A percentile compares a stretch with the other conserved stretches of the same genome.
These are phyloP conservation scores for Hyposmocoma kahamanoa DNA, from an alignment of 1,140 invertebrate species.

Conservation along the genomic window DNA sequence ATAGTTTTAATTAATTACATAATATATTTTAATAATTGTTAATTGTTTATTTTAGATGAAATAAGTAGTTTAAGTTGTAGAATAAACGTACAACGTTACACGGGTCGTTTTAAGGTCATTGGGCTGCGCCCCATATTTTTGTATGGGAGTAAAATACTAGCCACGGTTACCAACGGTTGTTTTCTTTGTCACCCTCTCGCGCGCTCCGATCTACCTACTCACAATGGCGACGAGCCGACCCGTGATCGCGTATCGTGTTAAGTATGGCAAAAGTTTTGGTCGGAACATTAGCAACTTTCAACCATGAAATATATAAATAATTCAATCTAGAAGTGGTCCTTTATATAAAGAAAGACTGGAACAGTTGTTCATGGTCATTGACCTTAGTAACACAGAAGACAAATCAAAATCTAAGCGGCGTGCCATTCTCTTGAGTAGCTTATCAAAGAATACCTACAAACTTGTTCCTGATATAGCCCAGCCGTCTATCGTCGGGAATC, in stretches of 20 bases:
- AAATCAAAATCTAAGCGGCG: not conserved
- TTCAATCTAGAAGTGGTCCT: not conserved
- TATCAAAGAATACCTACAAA: conserved; percentile 1
- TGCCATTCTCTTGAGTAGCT: conserved; percentile 7
- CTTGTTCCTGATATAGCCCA: not conserved
- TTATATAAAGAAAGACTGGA: conserved; percentile 3
- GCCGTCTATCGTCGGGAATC: not conserved
- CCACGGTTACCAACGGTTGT: too few species aligned
- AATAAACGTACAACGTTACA: too few species aligned
- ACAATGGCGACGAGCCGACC: not conserved
- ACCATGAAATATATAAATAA: conserved; percentile 4
- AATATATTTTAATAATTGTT: too few species aligned
- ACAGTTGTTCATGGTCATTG: not conserved
- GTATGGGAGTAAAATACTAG: too few species aligned
- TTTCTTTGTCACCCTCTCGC: not conserved
- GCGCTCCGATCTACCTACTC: not conserved
- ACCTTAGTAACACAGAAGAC: not conserved
- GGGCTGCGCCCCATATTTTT: too few species aligned
- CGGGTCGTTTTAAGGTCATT: too few species aligned
- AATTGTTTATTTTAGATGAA: too few species aligned
- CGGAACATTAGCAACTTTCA: not conserved
- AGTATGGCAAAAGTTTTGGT: conserved; percentile 3
- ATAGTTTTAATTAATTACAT: too few species aligned
- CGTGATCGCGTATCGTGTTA: not conserved
- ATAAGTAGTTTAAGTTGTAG: too few species aligned